These are phyloP conservation scores for Cynoglossus semilaevis DNA, from an alignment of 2,113 vertebrate species.

Conservation along the genomic window DNA sequence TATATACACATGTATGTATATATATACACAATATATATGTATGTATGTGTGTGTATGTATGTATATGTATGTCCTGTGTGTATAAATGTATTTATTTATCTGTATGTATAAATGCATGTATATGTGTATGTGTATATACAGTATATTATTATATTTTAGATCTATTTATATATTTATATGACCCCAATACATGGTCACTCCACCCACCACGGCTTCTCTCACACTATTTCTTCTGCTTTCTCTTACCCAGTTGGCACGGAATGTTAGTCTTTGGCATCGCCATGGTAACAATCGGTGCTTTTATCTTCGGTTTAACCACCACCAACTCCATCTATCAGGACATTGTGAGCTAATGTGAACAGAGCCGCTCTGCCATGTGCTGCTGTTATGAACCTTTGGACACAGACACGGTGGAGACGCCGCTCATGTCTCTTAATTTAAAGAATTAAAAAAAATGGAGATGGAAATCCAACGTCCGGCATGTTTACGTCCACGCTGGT, in stretches of 20 bases:
- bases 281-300: slow-evolving; percentile 70
- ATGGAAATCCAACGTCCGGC: not conserved
- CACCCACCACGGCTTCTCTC: not conserved
- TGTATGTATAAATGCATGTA: no score
- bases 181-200: no score
- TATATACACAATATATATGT: no score
- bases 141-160: no score
- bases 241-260: slow-evolving; percentile 84
- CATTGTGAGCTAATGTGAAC: slow-evolving; percentile 43
- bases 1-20: no score
- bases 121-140: no score
- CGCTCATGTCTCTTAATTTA: slow-evolving; percentile 27
- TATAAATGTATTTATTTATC: no score
- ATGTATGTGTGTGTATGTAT: no score
- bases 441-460: not conserved
- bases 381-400: slow-evolving; percentile 27
- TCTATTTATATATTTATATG: no score
- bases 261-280: slow-evolving; percentile 76
- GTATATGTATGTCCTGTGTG: no score
- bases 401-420: slow-evolving; percentile 19
- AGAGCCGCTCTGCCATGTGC: slow-evolving; percentile 4
- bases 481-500: slow-evolving; percentile 11
- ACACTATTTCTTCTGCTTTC: slow-evolving; percentile 1
- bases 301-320: slow-evolving; percentile 77
- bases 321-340: slow-evolving; percentile 73